Percentiles rank a stretch among this genome's conserved stretches.
These are phyloP conservation scores for Aphaenogaster ashmeadi DNA, from an alignment of 1,140 invertebrate genomes.

Conservation along the genomic window DNA sequence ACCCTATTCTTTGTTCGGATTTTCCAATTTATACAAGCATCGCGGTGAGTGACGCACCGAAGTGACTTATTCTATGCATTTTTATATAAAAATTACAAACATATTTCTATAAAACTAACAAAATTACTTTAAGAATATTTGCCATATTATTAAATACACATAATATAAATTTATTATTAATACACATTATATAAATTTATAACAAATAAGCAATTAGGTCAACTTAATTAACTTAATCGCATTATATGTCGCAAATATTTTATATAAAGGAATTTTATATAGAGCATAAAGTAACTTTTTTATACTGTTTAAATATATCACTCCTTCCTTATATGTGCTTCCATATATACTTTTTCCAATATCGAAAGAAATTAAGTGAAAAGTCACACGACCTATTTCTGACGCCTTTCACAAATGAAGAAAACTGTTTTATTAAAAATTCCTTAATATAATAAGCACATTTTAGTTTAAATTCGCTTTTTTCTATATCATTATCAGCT, in stretches of 20 bases:
- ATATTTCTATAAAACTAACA: not conserved
- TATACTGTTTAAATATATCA: conserved; percentile 28
- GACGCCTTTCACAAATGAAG: not conserved
- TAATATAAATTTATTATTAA: not conserved
- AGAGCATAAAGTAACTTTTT: conserved; percentile 17
- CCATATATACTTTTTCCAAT: conserved; percentile 21
- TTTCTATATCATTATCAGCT: not conserved
- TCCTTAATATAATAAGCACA: not conserved
- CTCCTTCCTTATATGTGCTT: not conserved
- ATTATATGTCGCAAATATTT: not conserved
- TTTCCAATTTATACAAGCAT: not conserved
- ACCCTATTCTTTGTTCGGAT: not conserved
- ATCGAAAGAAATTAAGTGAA: conserved; percentile 11
- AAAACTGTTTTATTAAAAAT: conserved; percentile 18
- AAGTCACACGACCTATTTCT: conserved; percentile 24
- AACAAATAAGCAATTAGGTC: not conserved
- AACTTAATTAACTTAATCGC: not conserved
- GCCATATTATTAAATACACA: not conserved
- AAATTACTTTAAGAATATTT: not conserved
- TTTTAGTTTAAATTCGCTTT: conserved; percentile 21
- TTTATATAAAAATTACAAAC: not conserved
- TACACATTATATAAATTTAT: not conserved
- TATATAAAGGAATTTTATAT: not conserved
- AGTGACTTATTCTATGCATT: not conserved
- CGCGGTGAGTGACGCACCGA: not conserved